A percentile compares a stretch with the other conserved stretches of the same genome.
Evolutionary conservation across 1,140 invertebrate genomes (phyloP).

Genomic region (Magallana gigas): DNA sequence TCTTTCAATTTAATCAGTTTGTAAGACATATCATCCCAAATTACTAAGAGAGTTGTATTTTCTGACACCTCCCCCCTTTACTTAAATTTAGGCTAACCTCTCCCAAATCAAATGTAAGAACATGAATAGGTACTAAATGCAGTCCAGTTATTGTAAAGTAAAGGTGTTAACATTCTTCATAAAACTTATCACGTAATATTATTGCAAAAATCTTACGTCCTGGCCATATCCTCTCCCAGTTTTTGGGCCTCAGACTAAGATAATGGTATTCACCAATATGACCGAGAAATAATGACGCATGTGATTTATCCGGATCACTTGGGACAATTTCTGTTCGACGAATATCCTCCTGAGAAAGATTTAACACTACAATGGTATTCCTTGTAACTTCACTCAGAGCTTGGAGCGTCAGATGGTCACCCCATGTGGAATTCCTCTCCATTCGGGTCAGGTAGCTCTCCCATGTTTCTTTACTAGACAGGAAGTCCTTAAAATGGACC

Average conservation of each 20-base stretch:
- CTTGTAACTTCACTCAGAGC: constrained; percentile 38
- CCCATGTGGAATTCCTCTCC: constrained; percentile 49
- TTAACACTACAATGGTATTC: constrained; percentile 38
- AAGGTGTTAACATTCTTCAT: no score
- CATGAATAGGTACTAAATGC: no score
- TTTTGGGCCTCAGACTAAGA: constrained; percentile 39
- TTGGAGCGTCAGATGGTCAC: constrained; percentile 51
- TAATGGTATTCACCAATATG: constrained; percentile 51
- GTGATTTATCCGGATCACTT: background rate
- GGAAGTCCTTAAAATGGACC: constrained; percentile 46
- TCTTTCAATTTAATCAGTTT: no score
- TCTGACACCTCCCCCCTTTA: no score
- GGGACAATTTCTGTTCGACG: constrained; percentile 24
- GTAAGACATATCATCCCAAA: no score
- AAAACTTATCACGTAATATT: no score
- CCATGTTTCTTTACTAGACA: constrained; percentile 54
- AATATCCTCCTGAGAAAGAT: background rate
- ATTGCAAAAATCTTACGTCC: constrained; percentile 5
- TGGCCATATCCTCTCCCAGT: constrained; percentile 38
- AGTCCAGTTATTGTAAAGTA: no score
- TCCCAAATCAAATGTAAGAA: no score
- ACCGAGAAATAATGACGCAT: constrained; percentile 32
- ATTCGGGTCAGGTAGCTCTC: constrained; percentile 48
- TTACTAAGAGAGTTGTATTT: no score
- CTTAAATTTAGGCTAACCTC: no score